Evolutionary conservation across 2,888 invertebrate genomes (phyloP), one percentile per base, ranked within the genome.

Genomic region (Liopterus haemorrhoidalis): DNA sequence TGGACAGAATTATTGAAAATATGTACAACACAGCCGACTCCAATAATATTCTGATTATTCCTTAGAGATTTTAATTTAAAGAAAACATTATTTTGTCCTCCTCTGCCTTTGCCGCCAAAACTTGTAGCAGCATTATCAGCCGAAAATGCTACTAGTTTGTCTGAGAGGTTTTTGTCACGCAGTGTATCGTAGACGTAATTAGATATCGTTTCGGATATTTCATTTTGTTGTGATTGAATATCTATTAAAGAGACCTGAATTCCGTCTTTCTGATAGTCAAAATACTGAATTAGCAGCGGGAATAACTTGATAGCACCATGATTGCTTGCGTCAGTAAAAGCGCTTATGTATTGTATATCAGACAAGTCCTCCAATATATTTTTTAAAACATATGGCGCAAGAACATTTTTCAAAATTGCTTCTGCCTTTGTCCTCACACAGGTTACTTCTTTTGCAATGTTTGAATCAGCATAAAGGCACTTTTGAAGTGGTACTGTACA

Each of bases 391-490:
- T 43, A 32, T 16, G 35, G 49, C 19, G 43, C 19, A 12, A 49
- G 16, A 9, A 48, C 24, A 20, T 28, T 19, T 3, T 6, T 50
- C 3, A 48, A 18, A 3, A 47, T 51, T 4, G 48, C 42, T 15
- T 44, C 39, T 11, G 32, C 30, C 18, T 51, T 51, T 8, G 43
- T 49, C 8, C 46, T 21, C 8, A 37, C 36, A 28, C 41, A 50
- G 3, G 44, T 40, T 11, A 54, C 16, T 25, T 44, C 41, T 36
- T 37, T 42, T 4, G 46, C 46, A 22, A 28, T 46, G 8, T 37
- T n/a, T 2, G 48, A 52, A 44, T 52, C 50, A n/a, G 42, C 14
- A 36, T 41, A 51, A 8, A 48, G 12, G 14, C 25, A 12, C 38
- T 41, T 30, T n/a, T 36, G 16, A 16, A 51, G 37, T 12, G 11